Base-by-base conservation (phyloP, 2,888 invertebrate genomes). In the Troides oblongomaculatus region DNA sequence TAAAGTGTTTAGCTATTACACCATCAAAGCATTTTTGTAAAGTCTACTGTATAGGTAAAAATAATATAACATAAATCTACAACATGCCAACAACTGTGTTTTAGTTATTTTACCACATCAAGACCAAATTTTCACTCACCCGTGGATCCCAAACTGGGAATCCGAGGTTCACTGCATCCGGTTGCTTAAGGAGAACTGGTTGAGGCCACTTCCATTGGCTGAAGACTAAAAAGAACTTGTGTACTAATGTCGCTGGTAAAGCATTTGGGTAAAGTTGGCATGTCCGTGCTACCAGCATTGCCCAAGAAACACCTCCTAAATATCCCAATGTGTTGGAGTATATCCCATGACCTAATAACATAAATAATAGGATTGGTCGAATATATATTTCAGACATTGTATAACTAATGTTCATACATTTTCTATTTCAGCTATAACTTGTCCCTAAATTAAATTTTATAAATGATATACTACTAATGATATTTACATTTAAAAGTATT, bases 191-290 rank as follows among this genome's bases (percentile, higher is more conserved):
- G 75, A 99, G 91, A 17, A 99, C 99, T 0, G 99, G 99, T 84
- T 98, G 97, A 0, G 99, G 99, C 99, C 99, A 99, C 84, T 98
- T 97, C 99, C 99, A 99, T 85, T 97, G 97, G 56, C 98, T 97
- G 90, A 99, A 99, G 17, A 99, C 98, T 68, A 99, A 94, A 93
- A 99, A 99, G 94, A 99, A 99, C 90, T 99, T 99, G 89, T 99
- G 97, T 67, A 99, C 97, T 75, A 99, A 92, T 0, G 98, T 98
- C 3, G 99, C 96, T 0, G 99, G 97, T 50, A 96, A 95, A 1
- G 99, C 99, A 90, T 99, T 98, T 5, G 99, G 99, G 93, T 99
- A 99, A 56, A 99, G 93, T 87, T 99, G 99, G 86, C 99, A 99
- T 0, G 99, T 99, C 74, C 99, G 94, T 0, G 99, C 99, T 0